These are phyloP conservation scores for Melanotus villosus DNA, from an alignment of 2,888 invertebrate species.

Conservation along the genomic window DNA sequence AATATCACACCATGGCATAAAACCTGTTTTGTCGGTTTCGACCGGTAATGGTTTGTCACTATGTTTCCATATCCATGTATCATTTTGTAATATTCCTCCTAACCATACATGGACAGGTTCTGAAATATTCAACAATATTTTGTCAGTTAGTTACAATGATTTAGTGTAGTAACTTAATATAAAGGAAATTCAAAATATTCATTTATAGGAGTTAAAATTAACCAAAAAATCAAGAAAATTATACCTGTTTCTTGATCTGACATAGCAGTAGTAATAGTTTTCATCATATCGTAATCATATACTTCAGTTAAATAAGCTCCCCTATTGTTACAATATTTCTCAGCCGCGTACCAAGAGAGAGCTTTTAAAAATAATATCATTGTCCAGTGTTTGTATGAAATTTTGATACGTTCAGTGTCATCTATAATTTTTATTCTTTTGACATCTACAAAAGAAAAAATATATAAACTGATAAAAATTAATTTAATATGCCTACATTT, in stretches of 20 bases:
- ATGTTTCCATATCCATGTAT: slow-evolving; percentile 6
- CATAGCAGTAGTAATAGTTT: not conserved
- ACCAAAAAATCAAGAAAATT: too few relatives aligned
- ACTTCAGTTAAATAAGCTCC: slow-evolving; percentile 6
- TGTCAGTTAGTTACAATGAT: not conserved
- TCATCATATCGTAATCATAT: not conserved
- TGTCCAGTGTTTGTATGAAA: not conserved
- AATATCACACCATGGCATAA: not conserved
- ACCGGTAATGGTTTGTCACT: not conserved
- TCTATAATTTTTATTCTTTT: not conserved
- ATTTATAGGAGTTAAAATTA: too few relatives aligned
- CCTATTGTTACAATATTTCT: not conserved
- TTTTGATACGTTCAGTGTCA: not conserved
- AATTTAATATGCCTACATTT: not conserved
- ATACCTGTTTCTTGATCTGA: slow-evolving; percentile 4
- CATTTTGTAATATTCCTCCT: slow-evolving; percentile 8
- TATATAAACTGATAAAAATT: not conserved
- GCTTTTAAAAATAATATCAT: not conserved
- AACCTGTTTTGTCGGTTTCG: not conserved
- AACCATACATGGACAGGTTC: slow-evolving; percentile 19
- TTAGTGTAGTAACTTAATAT: not conserved
- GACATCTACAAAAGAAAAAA: not conserved
- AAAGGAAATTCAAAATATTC: too few relatives aligned
- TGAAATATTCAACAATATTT: not conserved
- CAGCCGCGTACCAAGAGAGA: not conserved